Evolutionary conservation across 1,140 invertebrate species (phyloP).

Genomic region (Portunus trituberculatus): DNA sequence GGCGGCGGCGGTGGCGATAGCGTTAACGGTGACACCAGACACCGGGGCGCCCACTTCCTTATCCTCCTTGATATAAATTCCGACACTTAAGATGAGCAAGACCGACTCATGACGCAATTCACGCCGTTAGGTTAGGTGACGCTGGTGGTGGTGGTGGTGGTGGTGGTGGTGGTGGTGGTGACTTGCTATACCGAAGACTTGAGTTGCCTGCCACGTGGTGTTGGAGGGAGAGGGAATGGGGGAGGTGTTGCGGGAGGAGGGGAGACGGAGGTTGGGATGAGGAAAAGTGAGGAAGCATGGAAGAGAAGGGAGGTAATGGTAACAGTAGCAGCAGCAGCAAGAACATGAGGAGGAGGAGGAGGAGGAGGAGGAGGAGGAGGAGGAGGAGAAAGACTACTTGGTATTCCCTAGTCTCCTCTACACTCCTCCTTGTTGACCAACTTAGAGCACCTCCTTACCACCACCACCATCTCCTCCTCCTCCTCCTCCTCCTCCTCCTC

Average conservation of each 20-base stretch:
- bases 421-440: conserved; percentile 12
- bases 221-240: no score
- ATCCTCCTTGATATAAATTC: no score
- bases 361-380: conserved; percentile 16
- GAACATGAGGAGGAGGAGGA: background rate
- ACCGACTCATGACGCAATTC: background rate
- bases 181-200: no score
- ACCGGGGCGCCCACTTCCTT: no score
- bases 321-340: no score
- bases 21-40: background rate
- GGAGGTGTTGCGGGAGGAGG: no score
- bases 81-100: background rate
- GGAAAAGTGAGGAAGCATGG: no score
- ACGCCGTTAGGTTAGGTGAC: background rate
- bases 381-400: background rate
- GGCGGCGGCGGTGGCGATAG: background rate
- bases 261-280: no score
- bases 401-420: conserved; percentile 11
- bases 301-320: no score
- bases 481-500: background rate
- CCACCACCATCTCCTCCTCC: background rate
- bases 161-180: background rate
- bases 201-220: no score
- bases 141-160: background rate
- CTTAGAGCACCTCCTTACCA: background rate